These are phyloP conservation scores for Trachelus tabidus DNA, from an alignment of 2,888 invertebrate genomes.

Conservation along the genomic window DNA sequence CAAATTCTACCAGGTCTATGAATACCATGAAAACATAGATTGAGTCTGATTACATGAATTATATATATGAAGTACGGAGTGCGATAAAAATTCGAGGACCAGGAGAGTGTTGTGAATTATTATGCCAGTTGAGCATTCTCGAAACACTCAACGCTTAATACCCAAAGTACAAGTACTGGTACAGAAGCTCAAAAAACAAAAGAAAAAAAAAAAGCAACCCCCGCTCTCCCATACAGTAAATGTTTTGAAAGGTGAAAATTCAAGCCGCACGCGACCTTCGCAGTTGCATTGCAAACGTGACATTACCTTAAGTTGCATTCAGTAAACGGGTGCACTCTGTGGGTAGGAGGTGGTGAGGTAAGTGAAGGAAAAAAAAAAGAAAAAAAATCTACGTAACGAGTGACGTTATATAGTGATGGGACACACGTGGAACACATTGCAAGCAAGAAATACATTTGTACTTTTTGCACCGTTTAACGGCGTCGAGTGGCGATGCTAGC, in stretches of 20 bases:
- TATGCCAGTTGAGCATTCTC: background rate
- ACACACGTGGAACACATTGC: background rate
- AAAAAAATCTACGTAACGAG: background rate
- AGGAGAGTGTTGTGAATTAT: background rate
- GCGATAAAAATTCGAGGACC: background rate
- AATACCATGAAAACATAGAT: background rate
- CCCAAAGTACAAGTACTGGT: background rate
- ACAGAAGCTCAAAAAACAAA: background rate
- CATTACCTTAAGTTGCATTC: background rate
- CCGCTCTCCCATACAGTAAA: background rate
- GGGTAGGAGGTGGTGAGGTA: background rate
- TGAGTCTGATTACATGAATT: background rate
- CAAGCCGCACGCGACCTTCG: background rate
- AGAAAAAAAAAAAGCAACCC: no score
- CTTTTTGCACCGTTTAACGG: slow-evolving; percentile 6
- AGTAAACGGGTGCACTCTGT: background rate
- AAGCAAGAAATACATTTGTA: slow-evolving; percentile 3
- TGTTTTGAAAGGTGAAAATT: background rate
- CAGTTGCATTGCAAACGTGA: background rate
- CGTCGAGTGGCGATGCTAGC: background rate
- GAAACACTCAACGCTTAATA: background rate
- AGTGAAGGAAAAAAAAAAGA: background rate
- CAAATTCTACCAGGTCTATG: background rate
- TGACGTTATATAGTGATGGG: background rate
- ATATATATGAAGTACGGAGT: background rate